These are phyloP conservation scores for Globia sparganii DNA, from an alignment of 2,888 invertebrate genomes.

Conservation along the genomic window DNA sequence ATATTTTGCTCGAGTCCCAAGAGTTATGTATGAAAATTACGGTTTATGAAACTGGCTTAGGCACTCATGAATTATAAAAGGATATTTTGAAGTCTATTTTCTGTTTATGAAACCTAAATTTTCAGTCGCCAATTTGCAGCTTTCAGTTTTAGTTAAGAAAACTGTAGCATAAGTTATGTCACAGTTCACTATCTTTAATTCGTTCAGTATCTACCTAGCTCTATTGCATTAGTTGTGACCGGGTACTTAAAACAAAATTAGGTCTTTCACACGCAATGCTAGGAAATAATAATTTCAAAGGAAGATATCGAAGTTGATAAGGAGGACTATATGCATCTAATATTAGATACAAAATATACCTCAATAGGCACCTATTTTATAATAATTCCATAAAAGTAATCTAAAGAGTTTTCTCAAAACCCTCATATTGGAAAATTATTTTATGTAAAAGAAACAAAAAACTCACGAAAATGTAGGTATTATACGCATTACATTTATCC, in stretches of 20 bases:
- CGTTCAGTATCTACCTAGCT: background rate
- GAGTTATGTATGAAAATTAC: slow-evolving; percentile 33
- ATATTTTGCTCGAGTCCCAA: slow-evolving; percentile 42
- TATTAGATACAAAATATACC: background rate
- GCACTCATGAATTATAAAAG: slow-evolving; percentile 44
- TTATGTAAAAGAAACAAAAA: slow-evolving; percentile 1
- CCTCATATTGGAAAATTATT: background rate
- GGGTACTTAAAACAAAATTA: background rate
- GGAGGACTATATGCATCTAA: background rate
- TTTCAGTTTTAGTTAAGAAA: background rate
- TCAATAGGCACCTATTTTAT: background rate
- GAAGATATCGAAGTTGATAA: background rate
- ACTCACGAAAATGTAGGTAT: background rate
- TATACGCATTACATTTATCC: background rate
- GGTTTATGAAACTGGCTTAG: slow-evolving; percentile 26
- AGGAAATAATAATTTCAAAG: background rate
- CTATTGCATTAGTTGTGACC: background rate
- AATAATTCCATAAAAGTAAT: slow-evolving; percentile 1
- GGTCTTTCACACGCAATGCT: background rate
- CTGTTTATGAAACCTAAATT: background rate
- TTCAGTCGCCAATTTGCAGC: background rate
- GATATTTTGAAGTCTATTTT: slow-evolving; percentile 12
- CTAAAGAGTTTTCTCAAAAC: background rate
- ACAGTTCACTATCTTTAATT: background rate
- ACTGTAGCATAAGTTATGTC: background rate